Evolutionary conservation across 2,888 invertebrate species (phyloP).

Genomic region (Drosophila nr. medialis): DNA sequence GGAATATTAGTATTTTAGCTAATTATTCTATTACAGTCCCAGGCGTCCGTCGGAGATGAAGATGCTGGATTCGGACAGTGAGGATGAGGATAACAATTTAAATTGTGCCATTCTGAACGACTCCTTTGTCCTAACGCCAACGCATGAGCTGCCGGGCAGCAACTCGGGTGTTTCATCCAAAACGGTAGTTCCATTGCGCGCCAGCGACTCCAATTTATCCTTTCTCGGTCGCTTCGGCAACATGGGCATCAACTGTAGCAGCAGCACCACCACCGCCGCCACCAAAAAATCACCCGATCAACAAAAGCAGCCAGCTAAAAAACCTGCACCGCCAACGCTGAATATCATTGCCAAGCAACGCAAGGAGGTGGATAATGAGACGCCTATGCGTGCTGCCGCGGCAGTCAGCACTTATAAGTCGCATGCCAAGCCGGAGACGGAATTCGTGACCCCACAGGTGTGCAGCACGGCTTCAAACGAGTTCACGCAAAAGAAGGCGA

Average conservation of each 20-base stretch:
- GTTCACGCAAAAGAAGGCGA: constrained; percentile 68
- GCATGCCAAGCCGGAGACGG: constrained; percentile 54
- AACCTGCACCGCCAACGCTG: constrained; percentile 37
- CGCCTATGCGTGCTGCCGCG: constrained; percentile 62
- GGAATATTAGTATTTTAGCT: not conserved
- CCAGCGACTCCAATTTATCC: constrained; percentile 68
- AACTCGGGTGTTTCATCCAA: constrained; percentile 40
- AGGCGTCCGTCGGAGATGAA: constrained; percentile 82
- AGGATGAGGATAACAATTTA: constrained; percentile 80
- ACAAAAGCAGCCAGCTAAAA: constrained; percentile 39
- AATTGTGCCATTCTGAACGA: constrained; percentile 84
- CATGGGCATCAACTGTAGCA: constrained; percentile 71
- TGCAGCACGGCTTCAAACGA: constrained; percentile 66
- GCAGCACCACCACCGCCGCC: constrained; percentile 21
- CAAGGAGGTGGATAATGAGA: constrained; percentile 52
- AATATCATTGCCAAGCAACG: constrained; percentile 48
- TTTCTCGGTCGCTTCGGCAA: constrained; percentile 75
- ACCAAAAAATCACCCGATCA: constrained; percentile 14
- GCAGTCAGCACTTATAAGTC: constrained; percentile 12
- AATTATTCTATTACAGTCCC: constrained; percentile 67
- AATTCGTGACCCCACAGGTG: constrained; percentile 83
- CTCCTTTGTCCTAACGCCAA: constrained; percentile 82
- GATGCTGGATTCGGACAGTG: constrained; percentile 81
- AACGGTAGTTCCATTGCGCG: constrained; percentile 34
- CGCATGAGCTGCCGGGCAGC: constrained; percentile 55